Evolutionary conservation across 2,113 vertebrate species (phyloP).

Genomic region (Oenanthe oenanthe): DNA sequence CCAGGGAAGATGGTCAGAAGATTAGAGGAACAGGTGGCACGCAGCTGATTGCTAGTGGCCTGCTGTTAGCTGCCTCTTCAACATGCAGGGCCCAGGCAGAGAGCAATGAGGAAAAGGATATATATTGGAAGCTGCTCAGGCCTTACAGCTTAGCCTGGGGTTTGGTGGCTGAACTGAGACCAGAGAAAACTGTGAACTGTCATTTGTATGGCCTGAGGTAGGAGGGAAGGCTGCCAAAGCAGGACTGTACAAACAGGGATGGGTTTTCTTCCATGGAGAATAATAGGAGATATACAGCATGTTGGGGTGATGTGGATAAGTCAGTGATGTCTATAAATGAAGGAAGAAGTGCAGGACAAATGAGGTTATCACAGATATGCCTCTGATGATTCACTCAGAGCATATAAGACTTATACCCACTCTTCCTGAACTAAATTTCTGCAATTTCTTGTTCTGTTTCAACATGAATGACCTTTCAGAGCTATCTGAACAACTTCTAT

Average conservation of each 20-base stretch:
- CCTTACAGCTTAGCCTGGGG: not conserved
- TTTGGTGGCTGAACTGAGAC: not conserved
- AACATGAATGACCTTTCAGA: not conserved
- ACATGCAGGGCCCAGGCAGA: not conserved
- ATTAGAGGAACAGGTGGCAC: constrained; percentile 34
- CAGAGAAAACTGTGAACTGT: not conserved
- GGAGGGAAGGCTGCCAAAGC: not conserved
- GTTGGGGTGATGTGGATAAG: not conserved
- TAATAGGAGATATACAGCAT: not conserved
- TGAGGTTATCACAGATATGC: not conserved
- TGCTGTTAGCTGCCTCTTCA: not conserved
- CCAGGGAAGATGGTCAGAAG: not conserved
- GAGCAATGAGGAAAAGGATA: not conserved
- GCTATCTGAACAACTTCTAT: not conserved
- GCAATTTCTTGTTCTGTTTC: not conserved
- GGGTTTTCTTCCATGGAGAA: not conserved
- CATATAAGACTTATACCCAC: not conserved
- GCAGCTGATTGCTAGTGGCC: constrained; percentile 40
- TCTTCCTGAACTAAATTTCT: not conserved
- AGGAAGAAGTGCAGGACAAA: not conserved
- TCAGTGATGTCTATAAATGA: not conserved
- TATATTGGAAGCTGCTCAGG: not conserved
- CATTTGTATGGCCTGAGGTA: not conserved
- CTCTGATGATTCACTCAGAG: not conserved
- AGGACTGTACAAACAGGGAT: not conserved